Conservation (phyloP, 2,888 invertebrate genomes). For the Dolichomitus sp. region DNA sequence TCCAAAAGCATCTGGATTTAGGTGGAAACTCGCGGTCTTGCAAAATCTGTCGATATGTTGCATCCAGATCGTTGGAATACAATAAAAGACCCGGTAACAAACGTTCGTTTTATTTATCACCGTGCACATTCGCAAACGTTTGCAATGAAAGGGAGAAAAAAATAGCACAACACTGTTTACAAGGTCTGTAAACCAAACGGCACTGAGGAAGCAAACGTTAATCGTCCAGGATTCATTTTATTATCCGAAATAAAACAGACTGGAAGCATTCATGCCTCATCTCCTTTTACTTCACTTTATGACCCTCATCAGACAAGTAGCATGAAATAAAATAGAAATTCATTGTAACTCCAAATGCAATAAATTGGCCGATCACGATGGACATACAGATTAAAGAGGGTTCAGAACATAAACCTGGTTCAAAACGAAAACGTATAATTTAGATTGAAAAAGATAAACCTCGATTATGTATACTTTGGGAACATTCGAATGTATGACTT, state of each 20-base stretch:
- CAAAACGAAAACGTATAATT: no score
- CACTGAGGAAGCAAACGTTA: neutral
- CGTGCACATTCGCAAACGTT: constrained; percentile 13
- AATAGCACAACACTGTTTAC: neutral
- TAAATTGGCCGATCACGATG: neutral
- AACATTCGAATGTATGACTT: neutral
- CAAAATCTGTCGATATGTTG: neutral
- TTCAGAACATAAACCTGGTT: no score
- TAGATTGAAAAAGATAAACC: neutral
- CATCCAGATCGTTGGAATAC: constrained; percentile 43
- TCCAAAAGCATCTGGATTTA: neutral
- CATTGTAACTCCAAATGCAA: neutral
- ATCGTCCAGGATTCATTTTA: neutral
- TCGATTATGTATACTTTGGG: neutral
- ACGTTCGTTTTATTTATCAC: constrained; percentile 41
- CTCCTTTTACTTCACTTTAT: neutral
- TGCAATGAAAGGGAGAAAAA: constrained; percentile 20
- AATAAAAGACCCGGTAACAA: constrained; percentile 46
- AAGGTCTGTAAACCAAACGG: neutral
- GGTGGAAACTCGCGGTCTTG: neutral
- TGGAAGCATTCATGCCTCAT: neutral
- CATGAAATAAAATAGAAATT: neutral
- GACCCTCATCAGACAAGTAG: neutral
- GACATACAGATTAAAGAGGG: no score
- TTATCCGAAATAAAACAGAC: neutral